These are phyloP conservation scores for Hydropotes inermis DNA, from an alignment of 2,113 vertebrate species.

Conservation along the genomic window DNA sequence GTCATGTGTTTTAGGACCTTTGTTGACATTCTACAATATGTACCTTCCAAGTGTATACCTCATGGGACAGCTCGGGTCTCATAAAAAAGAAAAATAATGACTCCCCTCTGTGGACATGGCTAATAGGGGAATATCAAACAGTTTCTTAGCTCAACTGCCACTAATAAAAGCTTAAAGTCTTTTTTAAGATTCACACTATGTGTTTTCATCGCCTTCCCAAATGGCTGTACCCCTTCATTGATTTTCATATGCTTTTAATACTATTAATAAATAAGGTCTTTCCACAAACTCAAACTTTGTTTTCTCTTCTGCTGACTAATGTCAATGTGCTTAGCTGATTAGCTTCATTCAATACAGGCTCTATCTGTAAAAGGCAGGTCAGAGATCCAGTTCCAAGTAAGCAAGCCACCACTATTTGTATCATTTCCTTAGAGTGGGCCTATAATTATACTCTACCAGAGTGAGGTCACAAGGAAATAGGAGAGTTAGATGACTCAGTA, in stretches of 20 bases:
- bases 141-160: neutral
- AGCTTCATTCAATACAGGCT: neutral
- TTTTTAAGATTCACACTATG: neutral
- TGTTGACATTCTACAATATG: neutral
- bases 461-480: neutral
- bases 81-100: neutral
- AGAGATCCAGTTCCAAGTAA: constrained; percentile 14
- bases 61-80: neutral
- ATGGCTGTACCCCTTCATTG: neutral
- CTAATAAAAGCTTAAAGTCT: neutral
- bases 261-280: neutral
- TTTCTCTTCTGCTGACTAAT: neutral
- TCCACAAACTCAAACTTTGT: neutral
- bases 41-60: neutral
- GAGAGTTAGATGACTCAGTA: constrained; percentile 9
- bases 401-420: neutral
- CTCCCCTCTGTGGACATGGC: neutral
- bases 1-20: neutral
- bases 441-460: constrained; percentile 4
- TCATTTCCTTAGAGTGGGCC: neutral
- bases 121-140: neutral
- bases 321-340: neutral
- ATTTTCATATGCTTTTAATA: neutral
- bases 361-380: neutral
- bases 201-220: neutral